Evolutionary conservation across 2,797 vertebrate species (phyloP), one percentile per base, ranked within the genome.

Genomic region (Lithobates pipiens): DNA sequence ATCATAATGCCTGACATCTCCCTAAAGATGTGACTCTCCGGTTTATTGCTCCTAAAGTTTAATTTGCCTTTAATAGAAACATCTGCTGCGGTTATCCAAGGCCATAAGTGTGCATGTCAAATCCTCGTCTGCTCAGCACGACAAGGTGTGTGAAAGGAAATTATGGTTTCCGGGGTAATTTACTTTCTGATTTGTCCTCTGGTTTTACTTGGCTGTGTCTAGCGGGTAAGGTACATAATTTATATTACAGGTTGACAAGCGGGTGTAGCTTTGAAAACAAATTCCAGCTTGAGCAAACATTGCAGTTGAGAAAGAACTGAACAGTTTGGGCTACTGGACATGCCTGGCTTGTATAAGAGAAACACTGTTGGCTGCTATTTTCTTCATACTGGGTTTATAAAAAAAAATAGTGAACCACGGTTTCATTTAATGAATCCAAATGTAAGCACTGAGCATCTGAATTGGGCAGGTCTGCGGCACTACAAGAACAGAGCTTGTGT

Each of bases 221-320:
- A 36, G 32, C 70, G 39, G 3, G 46, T 32, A 7, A 57, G 9
- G 42, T 10, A n/a, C 16, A 46, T 84, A 63, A 21, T 16, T 83
- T 79, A 61, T 34, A 36, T n/a, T 84, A 76, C 36, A 63, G 44
- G 68, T 36, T 67, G 54, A 72, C 34, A 67, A 79, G 69, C 10
- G 7, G 6, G 42, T 69, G 23, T 11, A 63, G 15, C 18, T 79
- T 70, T 63, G 63, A 36, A 73, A 81, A 82, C 63, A 79, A 61
- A 61, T 80, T 76, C 21, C 63, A 68, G 34, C 70, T 70, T 80
- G 57, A 44, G 34, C 57, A 83, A 69, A 75, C 44, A 44, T 79
- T 68, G 16, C 44, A 57, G n/a, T 57, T 77, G 39, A 78, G 82
- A 63, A 42, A 6, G 3, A 80, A 21, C 46, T 73, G 32, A 25